Conservation (phyloP, 2,888 invertebrate species). For the Gortyna flavago region DNA sequence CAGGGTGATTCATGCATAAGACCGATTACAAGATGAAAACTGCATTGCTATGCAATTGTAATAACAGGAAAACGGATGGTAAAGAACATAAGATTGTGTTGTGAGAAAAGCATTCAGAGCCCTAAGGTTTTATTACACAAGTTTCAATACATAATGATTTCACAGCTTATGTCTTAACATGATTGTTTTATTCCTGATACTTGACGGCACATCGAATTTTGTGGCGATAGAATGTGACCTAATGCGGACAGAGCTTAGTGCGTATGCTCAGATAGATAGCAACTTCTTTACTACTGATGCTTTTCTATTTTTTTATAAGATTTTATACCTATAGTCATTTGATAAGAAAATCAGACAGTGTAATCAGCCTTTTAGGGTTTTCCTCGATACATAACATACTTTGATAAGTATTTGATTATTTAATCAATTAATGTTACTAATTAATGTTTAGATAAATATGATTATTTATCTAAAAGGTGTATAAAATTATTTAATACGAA, state of each 20-base stretch:
- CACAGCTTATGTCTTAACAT: not conserved
- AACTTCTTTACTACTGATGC: too few relatives aligned
- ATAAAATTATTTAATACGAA: too few relatives aligned
- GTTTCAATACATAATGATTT: not conserved
- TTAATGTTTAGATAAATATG: too few relatives aligned
- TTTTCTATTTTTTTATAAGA: too few relatives aligned
- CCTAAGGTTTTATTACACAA: not conserved
- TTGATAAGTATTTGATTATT: too few relatives aligned
- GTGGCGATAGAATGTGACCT: not conserved
- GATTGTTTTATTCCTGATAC: not conserved
- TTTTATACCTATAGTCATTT: too few relatives aligned
- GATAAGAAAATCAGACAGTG: not conserved
- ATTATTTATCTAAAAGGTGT: too few relatives aligned
- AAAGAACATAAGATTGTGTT: not conserved
- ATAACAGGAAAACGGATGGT: conserved; percentile 50
- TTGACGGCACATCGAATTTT: not conserved
- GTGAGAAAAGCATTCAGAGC: not conserved
- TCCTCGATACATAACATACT: conserved; percentile 4
- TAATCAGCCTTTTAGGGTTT: conserved; percentile 4
- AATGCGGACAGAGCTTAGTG: not conserved
- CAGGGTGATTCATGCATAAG: conserved; percentile 38
- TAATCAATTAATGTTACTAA: too few relatives aligned
- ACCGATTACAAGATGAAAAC: conserved; percentile 43
- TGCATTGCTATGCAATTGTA: conserved; percentile 37
- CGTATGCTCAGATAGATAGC: too few relatives aligned